Evolutionary conservation across 2,113 vertebrate species (phyloP), one percentile per base, ranked within the genome.

Genomic region (Dissostichus mawsoni): DNA sequence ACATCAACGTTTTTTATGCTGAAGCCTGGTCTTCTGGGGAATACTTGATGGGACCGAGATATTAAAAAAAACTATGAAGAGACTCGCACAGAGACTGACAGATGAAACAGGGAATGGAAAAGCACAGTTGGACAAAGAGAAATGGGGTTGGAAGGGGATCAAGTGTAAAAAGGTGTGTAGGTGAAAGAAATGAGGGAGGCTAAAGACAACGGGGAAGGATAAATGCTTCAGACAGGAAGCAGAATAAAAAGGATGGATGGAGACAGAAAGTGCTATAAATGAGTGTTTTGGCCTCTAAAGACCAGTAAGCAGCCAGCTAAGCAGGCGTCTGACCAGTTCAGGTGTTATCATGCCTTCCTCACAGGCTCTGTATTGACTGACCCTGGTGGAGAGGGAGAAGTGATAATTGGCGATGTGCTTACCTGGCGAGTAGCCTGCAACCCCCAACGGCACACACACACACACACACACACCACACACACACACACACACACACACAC

Each of bases 371-470:
- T 80, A 88, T 80, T 87, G 91, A 89, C 81, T 57, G 29, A 76
- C 71, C 76, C 69, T 62, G 47, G 76, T 78, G 76, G 69, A 41
- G 25, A 45, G 53, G 41, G 48, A 48, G 68, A 90, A 61, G 92
- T 93, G 92, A 92, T 94, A 94, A 94, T 91, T 93, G 92, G 86
- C 69, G 85, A 90, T 92, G 89, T 92, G 91, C 90, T 92, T 90
- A 92, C 89, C 92, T 94, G 92, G 91, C 90, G 29, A 76, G 45
- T 68, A 90, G 78, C 87, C 91, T 84, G 73, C 87, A 83, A 83
- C 53, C 79, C 87, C 80, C 83, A 86, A 78, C 83, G 82, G 76
- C 87, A 82, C 76, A 78, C 68, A 86, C 64, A 80, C 50, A 74
- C 78, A 61, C 63, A 72, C 48, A 48, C 47, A 18, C 29, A 52